Percentiles rank a stretch among this genome's conserved stretches.
Conservation (phyloP, 2,888 invertebrate genomes). For the Marronus borbonicus region DNA sequence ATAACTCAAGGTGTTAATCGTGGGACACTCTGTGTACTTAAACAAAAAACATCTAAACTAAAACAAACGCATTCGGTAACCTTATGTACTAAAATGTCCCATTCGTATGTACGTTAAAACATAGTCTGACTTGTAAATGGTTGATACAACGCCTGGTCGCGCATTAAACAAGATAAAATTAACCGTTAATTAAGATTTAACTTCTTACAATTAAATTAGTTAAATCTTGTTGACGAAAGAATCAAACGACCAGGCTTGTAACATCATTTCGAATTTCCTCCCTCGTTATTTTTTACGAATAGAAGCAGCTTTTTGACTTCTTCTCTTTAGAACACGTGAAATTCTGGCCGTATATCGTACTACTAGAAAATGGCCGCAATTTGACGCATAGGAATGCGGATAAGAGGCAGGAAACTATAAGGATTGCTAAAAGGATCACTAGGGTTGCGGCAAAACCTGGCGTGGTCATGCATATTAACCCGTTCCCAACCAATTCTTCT, state of each 20-base stretch:
- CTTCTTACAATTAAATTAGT: neutral
- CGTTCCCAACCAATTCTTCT: conserved; percentile 71
- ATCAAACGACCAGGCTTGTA: conserved; percentile 46
- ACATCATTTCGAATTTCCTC: conserved; percentile 16
- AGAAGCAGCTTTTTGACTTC: conserved; percentile 78
- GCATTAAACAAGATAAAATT: conserved; percentile 6
- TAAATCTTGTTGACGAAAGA: conserved; percentile 2
- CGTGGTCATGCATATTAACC: conserved; percentile 93
- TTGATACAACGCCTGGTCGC: conserved; percentile 47
- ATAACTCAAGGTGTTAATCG: too few relatives aligned
- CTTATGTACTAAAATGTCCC: conserved; percentile 38
- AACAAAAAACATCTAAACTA: neutral
- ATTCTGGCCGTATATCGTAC: conserved; percentile 28
- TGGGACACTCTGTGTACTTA: neutral
- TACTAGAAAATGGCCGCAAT: conserved; percentile 78
- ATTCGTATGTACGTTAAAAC: conserved; percentile 7
- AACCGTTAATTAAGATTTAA: neutral
- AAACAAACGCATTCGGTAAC: conserved; percentile 43
- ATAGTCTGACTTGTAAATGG: conserved; percentile 27
- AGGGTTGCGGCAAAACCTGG: conserved; percentile 93
- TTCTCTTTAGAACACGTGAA: conserved; percentile 53
- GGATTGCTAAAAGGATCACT: conserved; percentile 85
- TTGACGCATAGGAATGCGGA: conserved; percentile 90
- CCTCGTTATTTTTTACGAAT: conserved; percentile 71
- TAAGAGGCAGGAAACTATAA: conserved; percentile 88